Base-by-base conservation (phyloP, 1,140 invertebrate species). In the Anastatus disparis region DNA sequence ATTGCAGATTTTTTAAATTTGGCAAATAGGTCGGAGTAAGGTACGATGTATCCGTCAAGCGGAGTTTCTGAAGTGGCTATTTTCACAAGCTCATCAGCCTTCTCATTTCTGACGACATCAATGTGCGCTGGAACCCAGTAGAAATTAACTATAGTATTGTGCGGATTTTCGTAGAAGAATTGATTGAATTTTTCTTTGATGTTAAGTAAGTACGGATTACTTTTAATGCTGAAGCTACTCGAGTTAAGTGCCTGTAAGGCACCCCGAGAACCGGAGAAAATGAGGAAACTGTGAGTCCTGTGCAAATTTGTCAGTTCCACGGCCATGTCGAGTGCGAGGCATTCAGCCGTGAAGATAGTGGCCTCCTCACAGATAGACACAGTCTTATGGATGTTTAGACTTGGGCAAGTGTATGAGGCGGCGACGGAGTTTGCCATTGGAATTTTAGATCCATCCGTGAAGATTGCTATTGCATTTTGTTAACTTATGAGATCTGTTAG, bases 51-150 rank as follows among this genome's bases (percentile, higher is more conserved):
- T 6, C 38, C 8, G 9, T 50, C 22, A 35, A 26, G 40, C 10
- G 2, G 10, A 3, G 6, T 1, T 17, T 13, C 3, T 13, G 0
- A 13, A 17, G 58, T 55, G 9, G 68, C 68, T 1, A 10, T n/a
- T 38, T 63, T 70, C 2, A 59, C 59, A 2, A 63, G 50, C 24
- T 10, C 4, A 15, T 70, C 68, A 3, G 17, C 68, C 17, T 3
- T 24, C 13, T 70, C 59, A 46, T 70, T 70, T 20, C 48, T 35
- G 3, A 2, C 0, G 20, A 70, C 63, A 12, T 50, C 68, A 0
- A 46, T 40, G 35, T 70, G 59, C 2, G 68, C 52, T 0, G 59
- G 68, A 12, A 70, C 63, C 68, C 68, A 70, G 26, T 20, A 56
- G 3, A 70, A 56, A 10, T 26, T 24, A 4, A 63, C 7, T 17